Base-by-base conservation (phyloP, 2,797 vertebrate species). In the Leptodactylus fallax region DNA sequence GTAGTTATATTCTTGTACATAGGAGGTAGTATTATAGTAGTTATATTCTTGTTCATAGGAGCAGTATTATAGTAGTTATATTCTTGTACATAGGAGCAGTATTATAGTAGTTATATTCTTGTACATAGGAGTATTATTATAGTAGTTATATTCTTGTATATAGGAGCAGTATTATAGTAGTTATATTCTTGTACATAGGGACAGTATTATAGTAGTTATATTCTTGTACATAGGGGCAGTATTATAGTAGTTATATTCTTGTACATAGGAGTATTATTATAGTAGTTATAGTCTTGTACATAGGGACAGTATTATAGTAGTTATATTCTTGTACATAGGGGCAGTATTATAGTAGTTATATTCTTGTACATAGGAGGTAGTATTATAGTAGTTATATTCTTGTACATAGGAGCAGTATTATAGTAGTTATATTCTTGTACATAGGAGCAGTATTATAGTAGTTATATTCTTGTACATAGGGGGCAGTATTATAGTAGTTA, bases 131-230 rank as follows among this genome's bases (percentile, higher is more conserved):
- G 69, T 27, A 45, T 27, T 72, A 45, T 72, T 72, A 72, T 72
- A 72, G 27, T 72, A 72, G 36, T 72, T 72, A 36, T 71, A 65
- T 65, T 65, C n/a, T 25, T 65, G 61, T 65, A 65, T 6, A 65
- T 23, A 25, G 63, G 63, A 7, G n/a, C 9, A 65, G 61, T 65
- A 65, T 65, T 65, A 65, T 61, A 61, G 60, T 61, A 61, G 60
- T 61, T 61, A 61, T 61, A 71, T 71, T 71, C 67, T 71, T 71
- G 25, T 71, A 71, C 23, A 71, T 71, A 71, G 36, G 67, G 6
- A 23, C 25, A 69, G 63, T 69, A 69, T 69, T 69, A 53, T 53
- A 53, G 51, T 53, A 53, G 51, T 53, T 53, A 53, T 53, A 53
- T 53, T 53, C 51, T 12, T 53, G 51, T 53, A 53, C 51, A 53